These are phyloP conservation scores for Drosophila pachea DNA, from an alignment of 1,140 invertebrate species.

Conservation along the genomic window DNA sequence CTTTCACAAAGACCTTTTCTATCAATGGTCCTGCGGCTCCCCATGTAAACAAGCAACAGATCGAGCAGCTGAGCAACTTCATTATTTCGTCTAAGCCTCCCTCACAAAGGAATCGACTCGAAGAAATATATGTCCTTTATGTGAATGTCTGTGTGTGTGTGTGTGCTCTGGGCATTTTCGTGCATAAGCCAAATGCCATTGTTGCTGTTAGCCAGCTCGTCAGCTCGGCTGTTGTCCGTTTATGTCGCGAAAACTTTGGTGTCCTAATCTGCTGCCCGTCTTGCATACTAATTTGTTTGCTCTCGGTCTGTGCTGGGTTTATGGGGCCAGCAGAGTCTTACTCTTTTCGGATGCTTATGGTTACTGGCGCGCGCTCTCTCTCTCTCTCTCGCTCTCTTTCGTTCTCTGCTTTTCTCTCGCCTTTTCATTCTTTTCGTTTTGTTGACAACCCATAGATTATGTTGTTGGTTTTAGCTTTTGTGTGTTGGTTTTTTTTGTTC, in stretches of 20 bases:
- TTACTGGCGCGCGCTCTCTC: slow-evolving; percentile 27
- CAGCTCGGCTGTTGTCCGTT: slow-evolving; percentile 59
- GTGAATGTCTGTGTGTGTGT: slow-evolving; percentile 21
- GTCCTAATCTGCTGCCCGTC: slow-evolving; percentile 76
- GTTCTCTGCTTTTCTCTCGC: background rate
- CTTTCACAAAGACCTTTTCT: slow-evolving; percentile 15
- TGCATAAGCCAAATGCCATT: slow-evolving; percentile 49
- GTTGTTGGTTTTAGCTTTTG: slow-evolving; percentile 73
- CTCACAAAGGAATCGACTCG: slow-evolving; percentile 2
- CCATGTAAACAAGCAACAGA: slow-evolving; percentile 54
- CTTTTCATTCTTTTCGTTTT: slow-evolving; percentile 31
- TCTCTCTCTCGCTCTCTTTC: background rate
- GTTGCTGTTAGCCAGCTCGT: slow-evolving; percentile 39
- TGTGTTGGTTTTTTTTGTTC: slow-evolving; percentile 34
- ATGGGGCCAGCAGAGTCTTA: slow-evolving; percentile 11
- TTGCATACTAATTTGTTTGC: slow-evolving; percentile 78
- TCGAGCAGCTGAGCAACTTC: slow-evolving; percentile 58
- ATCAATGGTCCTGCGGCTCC: slow-evolving; percentile 25
- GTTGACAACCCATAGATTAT: slow-evolving; percentile 77
- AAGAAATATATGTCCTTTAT: slow-evolving; percentile 31
- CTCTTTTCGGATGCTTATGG: slow-evolving; percentile 54
- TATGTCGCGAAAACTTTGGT: slow-evolving; percentile 77
- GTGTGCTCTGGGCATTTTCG: slow-evolving; percentile 27
- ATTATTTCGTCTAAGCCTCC: slow-evolving; percentile 57
- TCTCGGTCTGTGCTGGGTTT: slow-evolving; percentile 19